Conservation (phyloP, 2,113 vertebrate species). For the Tragelaphus imberbis region DNA sequence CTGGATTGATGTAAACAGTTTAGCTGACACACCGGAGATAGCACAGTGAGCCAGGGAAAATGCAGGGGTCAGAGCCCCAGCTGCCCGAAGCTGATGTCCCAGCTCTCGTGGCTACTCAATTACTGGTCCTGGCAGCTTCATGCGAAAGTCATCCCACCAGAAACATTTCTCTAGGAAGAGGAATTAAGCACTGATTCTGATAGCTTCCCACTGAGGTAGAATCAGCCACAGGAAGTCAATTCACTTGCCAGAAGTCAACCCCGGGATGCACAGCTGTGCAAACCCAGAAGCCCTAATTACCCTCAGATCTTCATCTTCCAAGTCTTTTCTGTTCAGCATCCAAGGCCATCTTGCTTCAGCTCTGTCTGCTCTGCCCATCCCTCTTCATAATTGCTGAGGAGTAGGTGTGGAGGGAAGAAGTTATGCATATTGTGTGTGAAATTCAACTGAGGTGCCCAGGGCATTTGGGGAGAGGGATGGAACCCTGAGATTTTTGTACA, state of each 20-base stretch:
- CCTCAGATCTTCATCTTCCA: neutral
- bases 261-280: neutral
- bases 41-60: neutral
- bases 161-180: neutral
- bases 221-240: neutral
- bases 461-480: neutral
- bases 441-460: neutral
- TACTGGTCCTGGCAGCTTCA: neutral
- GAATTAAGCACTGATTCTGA: neutral
- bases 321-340: neutral
- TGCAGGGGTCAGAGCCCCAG: neutral
- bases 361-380: neutral
- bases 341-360: neutral
- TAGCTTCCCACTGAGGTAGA: neutral
- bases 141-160: neutral
- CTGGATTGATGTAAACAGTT: neutral
- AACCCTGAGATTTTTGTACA: neutral
- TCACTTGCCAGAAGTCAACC: neutral
- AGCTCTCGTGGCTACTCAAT: neutral
- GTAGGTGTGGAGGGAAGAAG: neutral
- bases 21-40: neutral
- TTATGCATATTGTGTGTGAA: neutral
- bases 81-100: fast-evolving
- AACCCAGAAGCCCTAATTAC: neutral
- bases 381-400: neutral